Evolutionary conservation across 1,140 invertebrate genomes (phyloP), one percentile per base, ranked within the genome.

Genomic region (Drosophila funebris): DNA sequence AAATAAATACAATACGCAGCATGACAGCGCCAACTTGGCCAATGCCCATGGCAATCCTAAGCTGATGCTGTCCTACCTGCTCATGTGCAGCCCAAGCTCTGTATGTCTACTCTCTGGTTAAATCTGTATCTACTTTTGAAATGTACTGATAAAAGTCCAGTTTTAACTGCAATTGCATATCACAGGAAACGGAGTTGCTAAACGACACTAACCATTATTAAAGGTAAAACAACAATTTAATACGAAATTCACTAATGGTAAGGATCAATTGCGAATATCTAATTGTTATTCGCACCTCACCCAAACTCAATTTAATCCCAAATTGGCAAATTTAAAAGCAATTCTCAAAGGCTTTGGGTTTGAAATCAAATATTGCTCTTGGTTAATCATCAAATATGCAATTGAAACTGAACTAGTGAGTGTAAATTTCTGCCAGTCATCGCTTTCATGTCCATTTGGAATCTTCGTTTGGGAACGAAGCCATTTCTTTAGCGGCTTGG

Each of bases 1-100:
- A 78, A 78, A 66, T 82, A 68, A 53, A 73, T 73, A 72, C 43
- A 82, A 87, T 69, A 54, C 74, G 71, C 71, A 69, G 64, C 71
- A 67, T 63, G 69, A 64, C 76, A 63, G 69, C 69, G 41, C 44
- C 69, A 66, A 66, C 53, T 41, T 53, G 61, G 69, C 62, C 61
- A 66, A 67, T 54, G 44, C 43, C 66, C 33, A 62, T 43, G 66
- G 18, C 41, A 60, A 68, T 46, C 37, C 29, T 41, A 20, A 62
- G 29, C 48, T 44, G 22, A 48, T 11, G 48, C 16, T 33, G 29
- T 18, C 31, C 24, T 62, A 18, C 22, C 43, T 52, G 27, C 46
- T 27, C 36, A 39, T 39, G 36, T n/a, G n/a, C n/a, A n/a, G n/a
- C 22, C 33, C 44, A 44, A 54, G 43, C 43, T 20, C 16, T 41